Percentiles rank a stretch among this genome's conserved stretches.
These are phyloP conservation scores for Alethe diademata DNA, from an alignment of 2,113 vertebrate genomes.

Conservation along the genomic window DNA sequence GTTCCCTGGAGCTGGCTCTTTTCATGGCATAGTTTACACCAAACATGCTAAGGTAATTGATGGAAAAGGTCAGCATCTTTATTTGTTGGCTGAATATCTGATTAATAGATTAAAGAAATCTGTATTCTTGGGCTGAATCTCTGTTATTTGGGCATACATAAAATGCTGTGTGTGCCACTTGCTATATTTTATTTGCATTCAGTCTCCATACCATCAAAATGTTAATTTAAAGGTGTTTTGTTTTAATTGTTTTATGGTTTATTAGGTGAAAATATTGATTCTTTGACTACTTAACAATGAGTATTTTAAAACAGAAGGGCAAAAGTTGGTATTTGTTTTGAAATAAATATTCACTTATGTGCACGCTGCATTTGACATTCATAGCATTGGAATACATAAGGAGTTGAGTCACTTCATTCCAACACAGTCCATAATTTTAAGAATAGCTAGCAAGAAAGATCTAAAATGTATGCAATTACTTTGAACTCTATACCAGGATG, in stretches of 20 bases:
- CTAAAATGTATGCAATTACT: background rate
- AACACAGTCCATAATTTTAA: background rate
- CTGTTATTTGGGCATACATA: background rate
- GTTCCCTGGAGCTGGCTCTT: background rate
- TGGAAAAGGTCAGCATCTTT: background rate
- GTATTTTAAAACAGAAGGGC: background rate
- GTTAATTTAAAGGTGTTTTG: background rate
- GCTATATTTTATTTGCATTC: background rate
- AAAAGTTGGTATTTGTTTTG: background rate
- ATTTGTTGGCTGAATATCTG: background rate
- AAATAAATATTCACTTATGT: background rate
- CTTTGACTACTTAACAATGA: background rate
- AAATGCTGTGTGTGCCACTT: background rate
- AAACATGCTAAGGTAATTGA: background rate
- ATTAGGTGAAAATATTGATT: background rate
- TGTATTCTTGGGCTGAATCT: background rate
- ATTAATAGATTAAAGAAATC: background rate
- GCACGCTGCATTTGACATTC: background rate
- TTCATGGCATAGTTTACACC: background rate
- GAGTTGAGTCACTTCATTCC: slow-evolving; percentile 3
- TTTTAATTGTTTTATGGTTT: background rate
- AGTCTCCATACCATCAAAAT: background rate
- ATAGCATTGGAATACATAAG: background rate
- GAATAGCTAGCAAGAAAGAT: background rate
- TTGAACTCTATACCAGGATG: background rate